Base-by-base conservation (phyloP, 1,140 invertebrate species). In the Drosophila yakuba region DNA sequence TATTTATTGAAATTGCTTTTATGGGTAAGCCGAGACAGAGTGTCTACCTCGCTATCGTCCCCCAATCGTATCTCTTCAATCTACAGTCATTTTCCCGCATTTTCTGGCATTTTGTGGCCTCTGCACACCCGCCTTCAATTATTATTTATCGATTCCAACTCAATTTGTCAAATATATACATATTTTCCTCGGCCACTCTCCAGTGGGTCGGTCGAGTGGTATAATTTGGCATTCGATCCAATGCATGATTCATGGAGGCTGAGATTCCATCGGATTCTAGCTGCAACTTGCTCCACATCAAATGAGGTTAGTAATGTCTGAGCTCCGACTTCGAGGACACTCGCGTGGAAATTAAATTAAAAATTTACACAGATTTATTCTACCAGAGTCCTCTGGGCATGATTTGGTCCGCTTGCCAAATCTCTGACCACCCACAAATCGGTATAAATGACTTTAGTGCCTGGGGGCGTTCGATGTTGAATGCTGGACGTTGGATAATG, bases 1-100 rank as follows among this genome's bases (percentile, higher is more conserved):
- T 86, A 86, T 86, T 86, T 86, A 88, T 88, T 88, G 73, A 77
- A 88, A 89, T 89, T 83, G 80, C 76, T 89, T 88, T 88, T 83
- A 67, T 73, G 47, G 64, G 50, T 23, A 20, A 17, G 12, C 64
- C 32, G 61, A 67, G 54, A 63, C 28, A 36, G 41, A 59, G 52
- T 43, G 67, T 69, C 64, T 69, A 69, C 67, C 64, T 57, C 67
- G 10, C 35, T 7, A 25, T 28, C 35, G 54, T 23, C 23, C 15
- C 25, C 6, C 20, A 14, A 57, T 45, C 7, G 47, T 66, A 68
- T 68, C 47, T 28, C 38, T 20, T 54, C 64, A 45, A 73, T 72
- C 74, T 68, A 47, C 61, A 66, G 47, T 86, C 55, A 35, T 61
- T 62, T 62, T 20, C 20, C 20, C 20, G 20, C 20, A 20, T 20